Evolutionary conservation across 2,888 invertebrate genomes (phyloP).

Genomic region (Pachydiplax longipennis): DNA sequence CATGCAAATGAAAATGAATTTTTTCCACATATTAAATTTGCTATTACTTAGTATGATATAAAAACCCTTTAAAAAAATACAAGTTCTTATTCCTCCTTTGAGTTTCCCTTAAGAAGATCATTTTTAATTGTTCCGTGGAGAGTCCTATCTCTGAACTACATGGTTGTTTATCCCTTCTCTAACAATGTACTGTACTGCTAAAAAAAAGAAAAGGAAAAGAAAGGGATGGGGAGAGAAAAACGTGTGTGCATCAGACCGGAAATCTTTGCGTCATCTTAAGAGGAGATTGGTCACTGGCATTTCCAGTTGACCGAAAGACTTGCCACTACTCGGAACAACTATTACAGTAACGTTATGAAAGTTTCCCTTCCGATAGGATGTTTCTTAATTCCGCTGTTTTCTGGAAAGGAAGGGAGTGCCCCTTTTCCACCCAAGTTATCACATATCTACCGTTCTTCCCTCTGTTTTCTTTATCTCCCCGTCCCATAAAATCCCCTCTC

Average conservation of each 20-base stretch:
- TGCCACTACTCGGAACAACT: not conserved
- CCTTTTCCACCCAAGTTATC: not conserved
- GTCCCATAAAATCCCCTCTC: not conserved
- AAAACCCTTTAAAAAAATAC: no score
- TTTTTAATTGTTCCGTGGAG: no score
- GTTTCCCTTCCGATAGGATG: not conserved
- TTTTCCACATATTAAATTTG: no score
- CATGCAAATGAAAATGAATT: no score
- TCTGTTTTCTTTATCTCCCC: not conserved
- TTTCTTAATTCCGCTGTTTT: not conserved
- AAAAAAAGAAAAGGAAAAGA: no score
- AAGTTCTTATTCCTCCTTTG: no score
- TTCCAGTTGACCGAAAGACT: not conserved
- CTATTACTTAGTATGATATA: no score
- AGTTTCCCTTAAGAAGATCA: no score
- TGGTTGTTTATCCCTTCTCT: no score
- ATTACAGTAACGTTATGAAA: not conserved
- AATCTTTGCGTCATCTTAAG: not conserved
- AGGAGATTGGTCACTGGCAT: not conserved
- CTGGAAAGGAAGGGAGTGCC: not conserved
- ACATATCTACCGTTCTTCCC: not conserved
- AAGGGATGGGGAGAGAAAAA: no score
- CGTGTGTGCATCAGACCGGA: not conserved
- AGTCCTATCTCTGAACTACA: no score
- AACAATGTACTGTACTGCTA: no score